Percentiles rank a stretch among this genome's conserved stretches.
These are phyloP conservation scores for Darevskia mixta DNA, from an alignment of 2,797 vertebrate genomes.

Conservation along the genomic window DNA sequence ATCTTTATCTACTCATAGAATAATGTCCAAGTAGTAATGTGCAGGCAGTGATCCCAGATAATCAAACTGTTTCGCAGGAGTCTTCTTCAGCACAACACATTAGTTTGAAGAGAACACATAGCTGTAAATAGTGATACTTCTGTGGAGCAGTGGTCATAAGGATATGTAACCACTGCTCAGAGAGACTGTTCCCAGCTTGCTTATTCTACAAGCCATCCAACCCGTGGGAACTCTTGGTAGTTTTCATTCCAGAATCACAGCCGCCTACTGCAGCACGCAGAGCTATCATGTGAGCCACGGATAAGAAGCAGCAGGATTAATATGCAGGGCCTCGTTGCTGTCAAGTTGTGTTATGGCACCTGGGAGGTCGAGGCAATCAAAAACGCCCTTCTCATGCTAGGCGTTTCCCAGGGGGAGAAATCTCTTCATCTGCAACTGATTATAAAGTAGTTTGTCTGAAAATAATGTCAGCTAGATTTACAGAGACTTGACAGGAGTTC, in stretches of 20 bases:
- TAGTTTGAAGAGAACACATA: no score
- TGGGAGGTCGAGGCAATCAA: constrained; percentile 21
- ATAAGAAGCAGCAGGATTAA: not conserved
- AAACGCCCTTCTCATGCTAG: not conserved
- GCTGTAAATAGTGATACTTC: no score
- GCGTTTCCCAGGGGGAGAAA: not conserved
- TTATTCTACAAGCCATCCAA: constrained; percentile 29
- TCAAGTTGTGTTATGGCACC: not conserved
- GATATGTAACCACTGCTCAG: not conserved
- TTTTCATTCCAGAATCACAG: constrained; percentile 4
- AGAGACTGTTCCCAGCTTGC: constrained; percentile 19
- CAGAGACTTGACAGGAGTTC: not conserved
- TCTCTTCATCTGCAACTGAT: not conserved
- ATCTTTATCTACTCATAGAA: no score
- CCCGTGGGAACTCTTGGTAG: constrained; percentile 15
- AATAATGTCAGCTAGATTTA: not conserved
- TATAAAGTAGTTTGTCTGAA: not conserved
- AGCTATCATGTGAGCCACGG: not conserved
- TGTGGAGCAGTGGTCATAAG: no score
- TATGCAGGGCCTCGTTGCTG: not conserved
- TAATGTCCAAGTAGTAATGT: no score
- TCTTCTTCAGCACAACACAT: no score
- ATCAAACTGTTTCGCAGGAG: no score
- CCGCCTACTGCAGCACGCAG: not conserved
- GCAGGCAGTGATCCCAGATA: no score